Percentiles rank a stretch among this genome's conserved stretches.
Evolutionary conservation across 2,797 vertebrate genomes (phyloP).

Genomic region (Myoxocephalus aenaeus): DNA sequence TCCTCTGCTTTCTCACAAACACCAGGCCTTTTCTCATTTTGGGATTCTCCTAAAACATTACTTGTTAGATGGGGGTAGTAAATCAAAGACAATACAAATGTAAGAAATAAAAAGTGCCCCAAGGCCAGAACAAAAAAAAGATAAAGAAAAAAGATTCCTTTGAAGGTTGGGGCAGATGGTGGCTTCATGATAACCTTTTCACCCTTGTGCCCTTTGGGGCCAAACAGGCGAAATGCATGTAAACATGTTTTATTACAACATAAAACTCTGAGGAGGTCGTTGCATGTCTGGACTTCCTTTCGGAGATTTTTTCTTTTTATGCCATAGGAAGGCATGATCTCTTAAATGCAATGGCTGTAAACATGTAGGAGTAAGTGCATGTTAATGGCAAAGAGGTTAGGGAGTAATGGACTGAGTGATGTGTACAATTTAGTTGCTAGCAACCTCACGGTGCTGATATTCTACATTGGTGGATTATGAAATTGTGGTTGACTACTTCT

Average conservation of each 20-base stretch:
- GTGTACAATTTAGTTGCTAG: constrained; percentile 59
- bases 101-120: constrained; percentile 60
- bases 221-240: constrained; percentile 74
- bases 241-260: constrained; percentile 85
- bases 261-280: constrained; percentile 79
- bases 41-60: constrained; percentile 54
- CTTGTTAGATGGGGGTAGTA: constrained; percentile 33
- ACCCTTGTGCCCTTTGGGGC: constrained; percentile 69
- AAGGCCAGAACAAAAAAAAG: constrained; percentile 28
- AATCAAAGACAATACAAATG: constrained; percentile 58
- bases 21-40: constrained; percentile 27
- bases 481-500: constrained; percentile 29
- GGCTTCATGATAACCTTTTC: constrained; percentile 82
- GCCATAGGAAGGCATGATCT: constrained; percentile 66
- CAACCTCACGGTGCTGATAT: constrained; percentile 14
- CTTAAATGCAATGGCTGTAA: constrained; percentile 74
- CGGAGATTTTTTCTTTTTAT: constrained; percentile 69
- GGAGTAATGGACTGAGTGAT: constrained; percentile 64
- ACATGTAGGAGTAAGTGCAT: constrained; percentile 77
- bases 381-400: constrained; percentile 67
- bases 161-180: constrained; percentile 69
- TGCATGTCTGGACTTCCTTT: constrained; percentile 72
- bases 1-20: constrained; percentile 56
- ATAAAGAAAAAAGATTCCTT: constrained; percentile 52
- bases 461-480: constrained; percentile 27